Base-by-base conservation (phyloP, 1,140 invertebrate genomes). In the Mactra quadrangularis region DNA sequence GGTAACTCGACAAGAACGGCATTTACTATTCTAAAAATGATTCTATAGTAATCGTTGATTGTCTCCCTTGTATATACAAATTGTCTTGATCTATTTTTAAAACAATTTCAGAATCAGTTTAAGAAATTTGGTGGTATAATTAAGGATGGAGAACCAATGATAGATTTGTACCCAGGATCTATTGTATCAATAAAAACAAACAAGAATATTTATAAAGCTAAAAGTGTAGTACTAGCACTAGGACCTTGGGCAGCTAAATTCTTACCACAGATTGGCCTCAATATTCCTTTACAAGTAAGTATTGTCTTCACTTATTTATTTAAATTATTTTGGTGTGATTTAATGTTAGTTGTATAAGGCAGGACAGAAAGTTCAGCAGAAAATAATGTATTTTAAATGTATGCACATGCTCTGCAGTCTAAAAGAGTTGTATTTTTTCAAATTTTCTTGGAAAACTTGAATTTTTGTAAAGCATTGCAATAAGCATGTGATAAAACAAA, bases 161-260 rank as follows among this genome's bases (percentile, higher is more conserved):
- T 68, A 0, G 81, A 83, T 22, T 72, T 92, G 3, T 74, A 60
- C 27, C 91, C 90, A 3, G 91, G 91, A 6, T 55, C 82, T 0
- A 62, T 82, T 17, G 85, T 91, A 13, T 87, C 70, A 6, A 82
- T 92, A 1, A 83, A 47, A 29, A 93, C 91, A 0, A 82, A 81
- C 4, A 87, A 89, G 22, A 74, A 66, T 1, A 25, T 33, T 11
- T 91, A 91, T 82, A 74, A 33, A 45, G 82, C 85, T 15, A 77
- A 72, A 29, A 89, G 71, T 57, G 55, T 92, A 3, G 89, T 92
- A 22, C 45, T 93, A 6, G 78, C 87, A 3, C 78, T 87, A 0
- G 92, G 92, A 17, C 83, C 92, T 1, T 93, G 91, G 91, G 87
- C 92, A 3, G 60, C 60, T 0, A 88, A 87, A 29, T 62, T 93